These are phyloP conservation scores for Achroia grisella DNA, from an alignment of 1,140 invertebrate species.

Conservation along the genomic window DNA sequence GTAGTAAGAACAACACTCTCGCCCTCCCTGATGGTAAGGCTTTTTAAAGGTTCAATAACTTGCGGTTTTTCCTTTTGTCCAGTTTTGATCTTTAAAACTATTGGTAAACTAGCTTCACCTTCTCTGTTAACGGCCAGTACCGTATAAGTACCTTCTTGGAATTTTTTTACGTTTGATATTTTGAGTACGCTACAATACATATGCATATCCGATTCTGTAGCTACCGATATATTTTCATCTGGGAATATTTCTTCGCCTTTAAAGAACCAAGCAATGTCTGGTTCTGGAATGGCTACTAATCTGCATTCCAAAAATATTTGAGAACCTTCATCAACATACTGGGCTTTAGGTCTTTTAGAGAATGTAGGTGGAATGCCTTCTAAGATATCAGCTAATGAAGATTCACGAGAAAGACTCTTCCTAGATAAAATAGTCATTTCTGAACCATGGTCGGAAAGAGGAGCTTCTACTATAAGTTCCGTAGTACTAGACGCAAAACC, in stretches of 20 bases:
- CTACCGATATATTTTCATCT: slow-evolving; percentile 79
- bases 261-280: slow-evolving; percentile 89
- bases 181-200: slow-evolving; percentile 89
- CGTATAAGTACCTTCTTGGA: slow-evolving; percentile 91
- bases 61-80: slow-evolving; percentile 84
- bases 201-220: slow-evolving; percentile 89
- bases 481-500: slow-evolving; percentile 95
- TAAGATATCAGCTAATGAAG: slow-evolving; percentile 90
- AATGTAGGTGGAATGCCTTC: slow-evolving; percentile 96
- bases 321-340: slow-evolving; percentile 86
- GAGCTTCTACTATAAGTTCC: slow-evolving; percentile 90
- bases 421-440: slow-evolving; percentile 86
- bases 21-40: slow-evolving; percentile 83
- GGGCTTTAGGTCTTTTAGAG: slow-evolving; percentile 88
- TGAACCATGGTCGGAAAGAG: slow-evolving; percentile 90
- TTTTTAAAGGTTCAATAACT: slow-evolving; percentile 85
- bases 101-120: slow-evolving; percentile 88
- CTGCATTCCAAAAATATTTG: slow-evolving; percentile 88
- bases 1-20: slow-evolving; percentile 84
- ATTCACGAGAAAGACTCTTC: slow-evolving; percentile 89
- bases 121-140: slow-evolving; percentile 91
- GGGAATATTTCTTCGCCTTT: slow-evolving; percentile 83
- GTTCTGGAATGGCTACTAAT: slow-evolving; percentile 91
- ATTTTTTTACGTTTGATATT: slow-evolving; percentile 84
- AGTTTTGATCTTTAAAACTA: slow-evolving; percentile 88